A percentile compares a stretch with the other conserved stretches of the same genome.
Evolutionary conservation across 2,888 invertebrate species (phyloP).

Genomic region (Diaprepes abbreviatus): DNA sequence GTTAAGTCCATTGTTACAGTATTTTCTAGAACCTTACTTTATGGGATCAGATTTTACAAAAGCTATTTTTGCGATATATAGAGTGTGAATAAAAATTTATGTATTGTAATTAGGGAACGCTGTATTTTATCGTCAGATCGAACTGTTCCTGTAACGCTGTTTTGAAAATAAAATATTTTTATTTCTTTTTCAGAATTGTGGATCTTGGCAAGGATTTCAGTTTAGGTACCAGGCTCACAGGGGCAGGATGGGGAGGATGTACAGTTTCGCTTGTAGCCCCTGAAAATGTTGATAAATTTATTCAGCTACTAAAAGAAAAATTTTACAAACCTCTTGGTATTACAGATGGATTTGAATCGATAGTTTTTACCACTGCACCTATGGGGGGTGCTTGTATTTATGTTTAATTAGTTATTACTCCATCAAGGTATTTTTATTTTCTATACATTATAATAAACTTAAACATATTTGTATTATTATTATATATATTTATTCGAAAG

Average conservation of each 20-base stretch:
- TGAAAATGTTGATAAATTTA: slow-evolving; percentile 76
- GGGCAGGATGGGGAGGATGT: slow-evolving; percentile 99
- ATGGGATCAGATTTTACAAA: too few relatives aligned
- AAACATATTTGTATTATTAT: too few relatives aligned
- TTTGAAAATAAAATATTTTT: too few relatives aligned
- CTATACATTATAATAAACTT: too few relatives aligned
- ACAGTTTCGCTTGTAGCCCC: slow-evolving; percentile 86
- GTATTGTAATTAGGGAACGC: background rate
- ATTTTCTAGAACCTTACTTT: too few relatives aligned
- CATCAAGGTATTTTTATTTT: too few relatives aligned
- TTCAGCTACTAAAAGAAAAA: slow-evolving; percentile 76
- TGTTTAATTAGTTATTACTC: too few relatives aligned
- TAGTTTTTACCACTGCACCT: slow-evolving; percentile 77
- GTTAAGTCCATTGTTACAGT: background rate
- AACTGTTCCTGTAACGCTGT: too few relatives aligned
- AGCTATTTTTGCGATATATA: too few relatives aligned
- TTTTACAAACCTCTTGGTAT: slow-evolving; percentile 75
- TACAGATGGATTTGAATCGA: slow-evolving; percentile 69
- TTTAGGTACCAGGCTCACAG: slow-evolving; percentile 92
- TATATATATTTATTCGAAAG: too few relatives aligned
- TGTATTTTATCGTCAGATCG: background rate
- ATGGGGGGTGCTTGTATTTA: slow-evolving; percentile 73
- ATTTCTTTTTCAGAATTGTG: slow-evolving; percentile 72
- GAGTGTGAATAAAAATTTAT: background rate
- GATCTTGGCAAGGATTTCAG: slow-evolving; percentile 72